Evolutionary conservation across 2,888 invertebrate species (phyloP).

Genomic region (Epistrophe eligans): DNA sequence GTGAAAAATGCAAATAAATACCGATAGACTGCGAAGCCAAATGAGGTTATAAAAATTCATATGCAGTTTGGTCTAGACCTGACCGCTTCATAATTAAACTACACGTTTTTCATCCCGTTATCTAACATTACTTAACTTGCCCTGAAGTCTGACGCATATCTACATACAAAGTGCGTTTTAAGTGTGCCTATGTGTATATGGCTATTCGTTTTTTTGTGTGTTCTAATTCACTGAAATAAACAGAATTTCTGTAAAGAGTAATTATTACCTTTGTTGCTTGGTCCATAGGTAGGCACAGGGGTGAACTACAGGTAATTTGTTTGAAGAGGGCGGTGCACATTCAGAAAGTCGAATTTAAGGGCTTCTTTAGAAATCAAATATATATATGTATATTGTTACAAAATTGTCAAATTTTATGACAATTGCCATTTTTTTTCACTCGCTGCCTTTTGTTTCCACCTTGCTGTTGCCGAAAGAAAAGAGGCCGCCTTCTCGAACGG

Average conservation of each 20-base stretch:
- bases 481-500: no score
- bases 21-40: conserved; percentile 3
- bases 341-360: no score
- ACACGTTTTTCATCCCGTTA: background rate
- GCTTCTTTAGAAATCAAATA: no score
- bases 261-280: conserved; percentile 25
- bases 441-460: no score
- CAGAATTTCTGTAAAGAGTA: conserved; percentile 55
- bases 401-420: no score
- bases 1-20: conserved; percentile 22
- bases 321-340: no score
- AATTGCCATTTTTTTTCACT: no score
- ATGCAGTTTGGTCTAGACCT: conserved; percentile 36
- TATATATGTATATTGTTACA: no score
- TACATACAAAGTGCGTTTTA: conserved; percentile 48
- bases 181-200: conserved; percentile 32
- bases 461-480: no score
- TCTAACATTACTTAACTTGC: background rate
- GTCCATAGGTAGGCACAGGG: background rate
- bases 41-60: conserved; percentile 74
- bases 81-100: background rate
- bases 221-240: conserved; percentile 64
- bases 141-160: background rate
- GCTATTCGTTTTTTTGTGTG: conserved; percentile 60
- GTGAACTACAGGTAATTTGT: no score